phyloP scores from a whole-genome alignment of 1,140 invertebrate species.

The Plectrocnemia conspersa region DNA sequence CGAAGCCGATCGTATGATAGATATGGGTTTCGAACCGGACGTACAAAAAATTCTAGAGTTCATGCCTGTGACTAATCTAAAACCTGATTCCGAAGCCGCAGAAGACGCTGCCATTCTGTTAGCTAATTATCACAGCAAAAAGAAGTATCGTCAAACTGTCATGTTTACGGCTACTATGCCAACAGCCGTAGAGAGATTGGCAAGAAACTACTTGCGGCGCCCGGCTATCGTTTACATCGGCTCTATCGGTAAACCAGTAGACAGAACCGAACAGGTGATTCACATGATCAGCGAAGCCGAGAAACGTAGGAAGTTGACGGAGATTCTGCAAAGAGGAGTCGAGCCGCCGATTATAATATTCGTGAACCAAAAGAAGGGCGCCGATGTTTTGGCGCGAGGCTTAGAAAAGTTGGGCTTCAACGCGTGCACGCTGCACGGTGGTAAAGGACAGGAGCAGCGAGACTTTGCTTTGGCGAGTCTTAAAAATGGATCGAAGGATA shows the following conservation, averaged over 20 bases:
- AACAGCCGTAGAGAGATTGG: slow-evolving; percentile 92
- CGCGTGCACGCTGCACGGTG: slow-evolving; percentile 95
- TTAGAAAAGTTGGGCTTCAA: slow-evolving; percentile 97
- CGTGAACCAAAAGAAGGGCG: slow-evolving; percentile 99
- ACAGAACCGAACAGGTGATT: slow-evolving; percentile 96
- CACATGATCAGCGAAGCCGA: slow-evolving; percentile 92
- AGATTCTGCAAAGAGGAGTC: slow-evolving; percentile 78
- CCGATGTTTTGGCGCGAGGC: slow-evolving; percentile 94
- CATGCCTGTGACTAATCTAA: slow-evolving; percentile 97
- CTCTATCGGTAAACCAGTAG: slow-evolving; percentile 96
- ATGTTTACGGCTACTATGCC: slow-evolving; percentile 99
- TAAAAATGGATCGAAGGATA: slow-evolving; percentile 93
- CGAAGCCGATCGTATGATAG: slow-evolving; percentile 98
- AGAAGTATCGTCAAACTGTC: slow-evolving; percentile 98
- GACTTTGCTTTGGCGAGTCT: slow-evolving; percentile 96
- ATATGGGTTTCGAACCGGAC: slow-evolving; percentile 98
- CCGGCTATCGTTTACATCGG: slow-evolving; percentile 98
- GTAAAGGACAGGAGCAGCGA: slow-evolving; percentile 99
- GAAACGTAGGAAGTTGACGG: slow-evolving; percentile 86
- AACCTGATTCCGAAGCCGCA: slow-evolving; percentile 97
- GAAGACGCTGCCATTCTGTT: slow-evolving; percentile 91
- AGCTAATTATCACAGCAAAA: slow-evolving; percentile 94
- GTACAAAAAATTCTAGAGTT: slow-evolving; percentile 98
- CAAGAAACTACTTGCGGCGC: slow-evolving; percentile 88
- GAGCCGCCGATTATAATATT: slow-evolving; percentile 99